Evolutionary conservation across 2,113 vertebrate genomes (phyloP).

Genomic region (Osmerus mordax): DNA sequence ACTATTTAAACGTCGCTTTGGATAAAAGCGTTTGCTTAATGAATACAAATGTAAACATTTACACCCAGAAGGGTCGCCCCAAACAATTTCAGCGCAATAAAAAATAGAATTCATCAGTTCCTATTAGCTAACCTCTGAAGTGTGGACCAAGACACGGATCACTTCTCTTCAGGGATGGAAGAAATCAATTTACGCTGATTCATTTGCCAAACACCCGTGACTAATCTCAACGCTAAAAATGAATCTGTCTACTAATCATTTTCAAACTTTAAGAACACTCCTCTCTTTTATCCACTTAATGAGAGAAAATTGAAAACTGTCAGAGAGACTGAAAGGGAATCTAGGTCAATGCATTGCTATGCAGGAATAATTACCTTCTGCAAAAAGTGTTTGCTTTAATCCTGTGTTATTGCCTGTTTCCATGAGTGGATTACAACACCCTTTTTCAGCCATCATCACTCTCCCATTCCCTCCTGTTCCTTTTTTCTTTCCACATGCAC

Average conservation of each 20-base stretch:
- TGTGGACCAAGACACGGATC: constrained; percentile 25
- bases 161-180: constrained; percentile 31
- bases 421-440: constrained; percentile 63
- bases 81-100: neutral
- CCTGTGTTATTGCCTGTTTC: constrained; percentile 50
- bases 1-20: too few species aligned
- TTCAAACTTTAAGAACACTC: constrained; percentile 53
- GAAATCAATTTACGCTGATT: constrained; percentile 47
- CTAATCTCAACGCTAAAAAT: constrained; percentile 42
- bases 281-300: constrained; percentile 65
- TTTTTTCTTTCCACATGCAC: neutral
- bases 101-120: neutral
- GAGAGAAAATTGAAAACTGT: constrained; percentile 66
- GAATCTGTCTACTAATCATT: constrained; percentile 45
- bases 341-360: constrained; percentile 57
- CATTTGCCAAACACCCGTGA: constrained; percentile 33
- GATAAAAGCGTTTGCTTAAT: neutral
- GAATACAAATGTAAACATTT: constrained; percentile 1
- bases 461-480: constrained; percentile 13
- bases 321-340: constrained; percentile 50
- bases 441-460: constrained; percentile 40
- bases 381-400: constrained; percentile 63
- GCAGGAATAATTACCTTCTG: constrained; percentile 64
- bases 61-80: neutral
- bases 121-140: constrained; percentile 22